phyloP scores from a whole-genome alignment of 1,140 invertebrate genomes.

The Drosophila rufa region DNA sequence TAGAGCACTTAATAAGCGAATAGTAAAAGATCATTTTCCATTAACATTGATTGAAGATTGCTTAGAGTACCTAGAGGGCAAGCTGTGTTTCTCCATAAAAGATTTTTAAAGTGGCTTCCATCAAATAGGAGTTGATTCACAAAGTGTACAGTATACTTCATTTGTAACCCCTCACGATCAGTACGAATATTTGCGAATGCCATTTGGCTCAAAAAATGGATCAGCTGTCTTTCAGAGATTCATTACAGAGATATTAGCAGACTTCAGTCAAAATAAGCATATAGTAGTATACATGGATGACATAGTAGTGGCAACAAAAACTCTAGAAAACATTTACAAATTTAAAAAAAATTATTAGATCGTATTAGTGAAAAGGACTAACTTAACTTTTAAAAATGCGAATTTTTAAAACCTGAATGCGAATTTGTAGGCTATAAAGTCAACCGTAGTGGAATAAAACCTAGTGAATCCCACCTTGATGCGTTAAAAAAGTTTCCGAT shows the following conservation, averaged over 20 bases:
- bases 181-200: neutral
- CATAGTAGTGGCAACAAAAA: too few species aligned
- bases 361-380: neutral
- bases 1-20: constrained; percentile 1
- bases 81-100: neutral
- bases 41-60: constrained; percentile 5
- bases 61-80: neutral
- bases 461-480: too few species aligned
- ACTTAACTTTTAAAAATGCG: too few species aligned
- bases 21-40: constrained; percentile 1
- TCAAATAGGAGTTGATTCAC: neutral
- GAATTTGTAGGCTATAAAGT: too few species aligned
- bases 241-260: neutral
- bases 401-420: too few species aligned
- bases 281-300: too few species aligned
- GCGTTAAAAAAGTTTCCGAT: too few species aligned
- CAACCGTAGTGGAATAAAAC: too few species aligned
- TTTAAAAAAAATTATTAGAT: neutral
- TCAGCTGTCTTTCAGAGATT: neutral
- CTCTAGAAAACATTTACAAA: neutral
- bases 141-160: neutral
- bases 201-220: neutral
- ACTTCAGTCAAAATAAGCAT: neutral
- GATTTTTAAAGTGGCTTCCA: neutral
- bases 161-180: neutral